Evolutionary conservation across 2,113 vertebrate genomes (phyloP), one percentile per base, ranked within the genome.

Genomic region (Chaenocephalus aceratus): DNA sequence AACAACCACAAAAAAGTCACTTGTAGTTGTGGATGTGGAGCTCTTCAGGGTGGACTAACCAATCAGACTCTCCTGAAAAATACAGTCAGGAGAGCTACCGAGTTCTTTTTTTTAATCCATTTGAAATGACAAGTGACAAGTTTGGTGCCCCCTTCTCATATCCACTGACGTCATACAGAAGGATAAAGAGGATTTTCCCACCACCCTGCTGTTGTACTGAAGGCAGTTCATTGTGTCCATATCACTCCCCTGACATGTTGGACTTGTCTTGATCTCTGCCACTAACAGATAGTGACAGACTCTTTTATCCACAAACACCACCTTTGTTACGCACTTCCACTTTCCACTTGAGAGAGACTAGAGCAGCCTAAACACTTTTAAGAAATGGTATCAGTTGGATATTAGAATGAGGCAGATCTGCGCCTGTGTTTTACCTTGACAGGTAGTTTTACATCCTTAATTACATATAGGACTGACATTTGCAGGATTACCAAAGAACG

Each of bases 1-100:
- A 77, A 72, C 52, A 72, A 76, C 75, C 86, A 84, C 82, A 72
- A 79, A 80, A 84, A 86, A 75, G 26, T 59, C 45, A 62, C 52
- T 77, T 83, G 71, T 82, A 70, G 71, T 86, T 80, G 75, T 59
- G 86, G 81, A 79, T 76, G 68, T 0, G 44, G 86, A 65, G 53
- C 84, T 75, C 78, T 36, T 51, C 36, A 45, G 54, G 44, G 58
- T 62, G 18, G 34, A 3, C 36, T 13, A 63, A 70, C 59, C 18
- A 52, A 36, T 2, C 9, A 14, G 70, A 44, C 6, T 59, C 15
- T 54, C 23, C 15, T n/a, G 49, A 63, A 41, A 66, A 78, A 78
- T 7, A 79, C 44, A 56, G 12, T 3, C 36, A 10, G 23, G 41
- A 21, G 26, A 57, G 48, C 34, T 52, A 49, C 21, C 9, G 30